Conservation (phyloP, 2,113 vertebrate species). For the Psophia crepitans region DNA sequence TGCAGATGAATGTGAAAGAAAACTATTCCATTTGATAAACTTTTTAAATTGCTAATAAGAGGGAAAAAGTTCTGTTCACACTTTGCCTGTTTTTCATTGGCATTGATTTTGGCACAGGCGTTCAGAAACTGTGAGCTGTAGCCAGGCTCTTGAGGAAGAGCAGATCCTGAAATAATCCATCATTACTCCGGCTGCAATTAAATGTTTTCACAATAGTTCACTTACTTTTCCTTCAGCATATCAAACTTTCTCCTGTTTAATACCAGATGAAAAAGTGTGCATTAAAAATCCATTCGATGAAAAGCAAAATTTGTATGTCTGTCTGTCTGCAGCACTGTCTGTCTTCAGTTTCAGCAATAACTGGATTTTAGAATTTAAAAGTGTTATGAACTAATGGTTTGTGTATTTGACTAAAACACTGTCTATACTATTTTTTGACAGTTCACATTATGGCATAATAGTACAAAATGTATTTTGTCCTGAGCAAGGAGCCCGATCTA, state of each 20-base stretch:
- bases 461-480: neutral
- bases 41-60: neutral
- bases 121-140: neutral
- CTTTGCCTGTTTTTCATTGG: neutral
- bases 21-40: neutral
- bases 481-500: neutral
- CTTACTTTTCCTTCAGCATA: neutral
- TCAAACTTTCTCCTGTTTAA: neutral
- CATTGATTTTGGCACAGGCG: neutral
- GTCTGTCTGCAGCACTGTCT: neutral
- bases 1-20: neutral
- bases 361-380: neutral
- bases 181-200: neutral
- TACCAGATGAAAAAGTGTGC: neutral
- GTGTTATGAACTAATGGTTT: neutral
- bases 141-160: neutral
- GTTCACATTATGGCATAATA: neutral
- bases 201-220: neutral
- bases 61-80: neutral
- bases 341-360: neutral
- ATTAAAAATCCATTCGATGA: neutral
- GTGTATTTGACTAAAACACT: neutral
- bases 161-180: neutral
- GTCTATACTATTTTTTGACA: neutral
- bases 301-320: neutral